A percentile compares a stretch with the other conserved stretches of the same genome.
Conservation (phyloP, 92 coral and sea anemone genomes). For the Porites rus region DNA sequence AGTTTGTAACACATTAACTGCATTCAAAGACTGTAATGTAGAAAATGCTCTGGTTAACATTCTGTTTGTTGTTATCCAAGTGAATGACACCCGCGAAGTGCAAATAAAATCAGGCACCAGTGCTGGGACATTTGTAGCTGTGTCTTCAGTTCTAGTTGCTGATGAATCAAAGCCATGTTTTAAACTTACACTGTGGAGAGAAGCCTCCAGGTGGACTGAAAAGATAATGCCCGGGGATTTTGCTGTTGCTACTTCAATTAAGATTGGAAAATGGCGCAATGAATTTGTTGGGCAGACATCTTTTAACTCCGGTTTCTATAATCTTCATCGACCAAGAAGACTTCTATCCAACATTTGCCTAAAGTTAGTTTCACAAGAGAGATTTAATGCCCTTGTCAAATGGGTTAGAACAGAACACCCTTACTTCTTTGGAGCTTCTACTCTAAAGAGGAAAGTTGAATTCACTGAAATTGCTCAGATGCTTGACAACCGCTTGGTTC, state of each 20-base stretch:
- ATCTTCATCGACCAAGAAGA: slow-evolving; percentile 81
- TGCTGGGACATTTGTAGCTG: slow-evolving; percentile 76
- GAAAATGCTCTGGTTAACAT: slow-evolving; percentile 66
- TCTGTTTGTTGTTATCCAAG: slow-evolving; percentile 84
- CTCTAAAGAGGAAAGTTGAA: slow-evolving; percentile 43
- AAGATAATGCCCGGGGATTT: slow-evolving; percentile 78
- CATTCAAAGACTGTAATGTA: slow-evolving; percentile 63
- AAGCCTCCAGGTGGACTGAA: slow-evolving; percentile 86
- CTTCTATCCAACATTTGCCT: slow-evolving; percentile 75
- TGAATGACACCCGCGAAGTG: slow-evolving; percentile 85
- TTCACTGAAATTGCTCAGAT: slow-evolving; percentile 72
- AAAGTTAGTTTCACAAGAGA: slow-evolving; percentile 70
- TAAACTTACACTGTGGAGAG: slow-evolving; percentile 90
- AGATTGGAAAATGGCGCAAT: slow-evolving; percentile 82
- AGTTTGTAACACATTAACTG: slow-evolving; percentile 61
- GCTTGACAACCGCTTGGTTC: slow-evolving; percentile 75
- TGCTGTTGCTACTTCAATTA: slow-evolving; percentile 75
- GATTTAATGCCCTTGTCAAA: slow-evolving; percentile 62
- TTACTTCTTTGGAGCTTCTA: slow-evolving; percentile 52
- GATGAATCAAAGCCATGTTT: slow-evolving; percentile 85
- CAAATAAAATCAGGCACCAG: slow-evolving; percentile 79
- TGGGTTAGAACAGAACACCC: slow-evolving; percentile 73
- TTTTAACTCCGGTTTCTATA: slow-evolving; percentile 70
- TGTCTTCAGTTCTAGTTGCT: slow-evolving; percentile 87
- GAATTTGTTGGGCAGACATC: slow-evolving; percentile 90